Conservation (phyloP, 1,140 invertebrate species). For the Phymastichus coffea region DNA sequence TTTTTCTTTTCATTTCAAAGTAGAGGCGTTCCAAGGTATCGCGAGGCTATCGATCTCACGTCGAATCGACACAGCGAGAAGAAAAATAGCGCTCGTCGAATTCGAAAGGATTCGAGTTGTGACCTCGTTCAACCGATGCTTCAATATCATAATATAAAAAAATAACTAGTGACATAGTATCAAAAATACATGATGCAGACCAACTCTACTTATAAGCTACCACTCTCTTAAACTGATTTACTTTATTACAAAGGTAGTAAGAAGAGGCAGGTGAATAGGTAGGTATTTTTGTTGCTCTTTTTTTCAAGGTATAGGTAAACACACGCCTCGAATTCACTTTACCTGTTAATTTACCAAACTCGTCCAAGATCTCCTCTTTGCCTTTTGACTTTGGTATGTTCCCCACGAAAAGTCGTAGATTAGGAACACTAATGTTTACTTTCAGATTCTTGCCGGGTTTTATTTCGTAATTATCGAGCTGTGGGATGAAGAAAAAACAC, state of each 20-base stretch:
- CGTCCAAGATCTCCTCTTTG: slow-evolving; percentile 99
- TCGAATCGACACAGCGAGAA: slow-evolving; percentile 14
- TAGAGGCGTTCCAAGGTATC: neutral
- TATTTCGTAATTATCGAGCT: slow-evolving; percentile 99
- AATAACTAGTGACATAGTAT: slow-evolving; percentile 24
- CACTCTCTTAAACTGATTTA: slow-evolving; percentile 47
- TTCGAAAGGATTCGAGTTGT: slow-evolving; percentile 9
- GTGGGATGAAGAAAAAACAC: slow-evolving; percentile 72
- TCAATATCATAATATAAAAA: no score
- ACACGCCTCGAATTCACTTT: slow-evolving; percentile 73
- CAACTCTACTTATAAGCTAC: slow-evolving; percentile 51
- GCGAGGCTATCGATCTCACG: neutral
- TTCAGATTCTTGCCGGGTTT: slow-evolving; percentile 98
- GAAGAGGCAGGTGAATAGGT: slow-evolving; percentile 30
- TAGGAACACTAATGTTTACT: slow-evolving; percentile 99
- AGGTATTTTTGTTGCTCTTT: slow-evolving; percentile 16
- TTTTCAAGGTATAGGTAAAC: slow-evolving; percentile 54
- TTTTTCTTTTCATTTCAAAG: neutral
- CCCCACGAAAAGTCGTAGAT: slow-evolving; percentile 99
- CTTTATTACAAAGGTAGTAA: slow-evolving; percentile 30
- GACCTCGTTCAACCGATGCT: slow-evolving; percentile 38
- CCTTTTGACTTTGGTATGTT: slow-evolving; percentile 99
- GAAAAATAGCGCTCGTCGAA: slow-evolving; percentile 15
- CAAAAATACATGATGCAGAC: slow-evolving; percentile 30
- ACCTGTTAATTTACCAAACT: slow-evolving; percentile 99